Base-by-base conservation (phyloP, 37 sponge, comb jelly and placozoan genomes). In the Chondrosia reniformis region DNA sequence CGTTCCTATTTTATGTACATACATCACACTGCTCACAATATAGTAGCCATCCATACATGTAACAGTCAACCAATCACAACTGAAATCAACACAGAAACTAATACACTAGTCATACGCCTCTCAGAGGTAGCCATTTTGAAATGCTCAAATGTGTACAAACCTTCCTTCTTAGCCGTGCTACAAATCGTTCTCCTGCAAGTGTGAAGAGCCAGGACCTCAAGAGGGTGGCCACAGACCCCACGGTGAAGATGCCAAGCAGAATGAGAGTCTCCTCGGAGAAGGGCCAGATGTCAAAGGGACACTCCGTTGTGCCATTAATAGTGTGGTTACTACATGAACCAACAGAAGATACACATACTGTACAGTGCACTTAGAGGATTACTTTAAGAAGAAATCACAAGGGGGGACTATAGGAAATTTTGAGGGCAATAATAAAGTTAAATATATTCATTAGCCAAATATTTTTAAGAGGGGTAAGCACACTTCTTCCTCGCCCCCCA, bases 111-210 rank as follows among this genome's bases (percentile, higher is more conserved):
- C n/a, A n/a, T n/a, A n/a, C n/a, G n/a, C n/a, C n/a, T n/a, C 52
- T 15, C 52, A 10, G 15, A 49, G 52, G 52, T 49, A 15, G 10
- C 52, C 52, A 49, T 15, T 19, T 49, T 49, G 15, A 19, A 49
- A 10, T 19, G 52, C 15, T 37, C 33, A 49, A 12, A 63, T 37
- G 31, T 63, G 43, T 22, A 85, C 75, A 37, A 61, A 93, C 94
- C 33, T 55, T 79, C 32, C 33, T 83, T 42, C 90, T 79, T 8
- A 93, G 81, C 43, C 90, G 57, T 37, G 94, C 94, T 19, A 89
- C 90, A 72, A 89, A 83, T 42, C 87, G 76, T 58, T 93, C 87
- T 43, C 90, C 94, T 63, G 94, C 84, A 34, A 83, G 31, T 10
- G 58, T 81, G 76, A 89, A 89, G 36, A 83, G 31, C 41, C 69